These are phyloP conservation scores for Morone chrysops DNA, from an alignment of 2,113 vertebrate species.

Conservation along the genomic window DNA sequence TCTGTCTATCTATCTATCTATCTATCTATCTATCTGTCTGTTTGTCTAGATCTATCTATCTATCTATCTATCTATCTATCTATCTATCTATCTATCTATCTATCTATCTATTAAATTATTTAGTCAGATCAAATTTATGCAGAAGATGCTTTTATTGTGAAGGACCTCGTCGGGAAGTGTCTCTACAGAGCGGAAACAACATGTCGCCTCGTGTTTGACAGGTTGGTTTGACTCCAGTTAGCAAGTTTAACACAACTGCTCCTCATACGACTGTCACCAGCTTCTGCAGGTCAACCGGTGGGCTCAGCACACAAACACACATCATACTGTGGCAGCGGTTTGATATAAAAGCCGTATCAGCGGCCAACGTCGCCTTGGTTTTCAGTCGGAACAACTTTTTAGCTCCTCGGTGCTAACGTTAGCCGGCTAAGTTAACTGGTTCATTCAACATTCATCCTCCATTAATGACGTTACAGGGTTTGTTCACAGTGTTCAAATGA, in stretches of 20 bases:
- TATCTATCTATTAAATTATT: too few species aligned
- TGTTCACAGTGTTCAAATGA: not conserved
- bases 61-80: too few species aligned
- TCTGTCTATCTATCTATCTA: too few species aligned
- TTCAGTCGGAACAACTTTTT: conserved; percentile 29
- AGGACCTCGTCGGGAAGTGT: conserved; percentile 8
- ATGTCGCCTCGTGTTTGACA: conserved; percentile 67
- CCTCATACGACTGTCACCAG: not conserved
- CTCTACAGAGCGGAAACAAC: conserved; percentile 10
- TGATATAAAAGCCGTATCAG: not conserved
- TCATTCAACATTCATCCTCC: too few species aligned
- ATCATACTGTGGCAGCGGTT: not conserved
- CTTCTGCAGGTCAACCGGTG: not conserved
- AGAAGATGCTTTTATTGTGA: conserved; percentile 47
- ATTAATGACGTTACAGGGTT: not conserved
- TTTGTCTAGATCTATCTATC: too few species aligned
- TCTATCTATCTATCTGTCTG: too few species aligned
- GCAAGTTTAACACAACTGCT: not conserved
- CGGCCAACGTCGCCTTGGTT: not conserved
- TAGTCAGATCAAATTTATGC: too few species aligned
- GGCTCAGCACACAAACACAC: not conserved
- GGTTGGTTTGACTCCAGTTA: conserved; percentile 23
- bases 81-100: too few species aligned
- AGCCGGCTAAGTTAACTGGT: conserved; percentile 41
- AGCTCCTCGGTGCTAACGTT: conserved; percentile 61